Conservation (phyloP, 2,888 invertebrate species). For the Tipula unca region DNA sequence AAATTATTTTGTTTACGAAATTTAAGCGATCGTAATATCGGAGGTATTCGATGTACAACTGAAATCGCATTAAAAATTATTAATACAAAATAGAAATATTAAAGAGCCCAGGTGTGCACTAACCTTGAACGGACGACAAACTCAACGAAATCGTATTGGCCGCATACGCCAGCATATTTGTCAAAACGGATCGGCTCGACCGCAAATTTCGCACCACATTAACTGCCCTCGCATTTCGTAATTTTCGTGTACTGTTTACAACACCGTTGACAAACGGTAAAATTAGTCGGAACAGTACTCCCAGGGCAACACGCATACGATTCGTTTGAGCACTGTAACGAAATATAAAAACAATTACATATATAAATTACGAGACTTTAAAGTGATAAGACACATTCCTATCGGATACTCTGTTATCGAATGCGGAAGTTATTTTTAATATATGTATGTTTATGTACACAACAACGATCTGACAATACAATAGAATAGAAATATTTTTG, state of each 20-base stretch:
- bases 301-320: conserved; percentile 36
- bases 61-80: neutral
- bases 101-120: conserved; percentile 20
- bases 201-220: conserved; percentile 34
- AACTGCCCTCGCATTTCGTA: conserved; percentile 34
- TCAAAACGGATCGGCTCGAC: conserved; percentile 36
- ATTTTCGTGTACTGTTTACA: conserved; percentile 36
- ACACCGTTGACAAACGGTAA: conserved; percentile 38
- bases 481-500: no score
- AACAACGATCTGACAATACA: no score
- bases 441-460: neutral
- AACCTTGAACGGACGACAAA: conserved; percentile 40
- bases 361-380: neutral
- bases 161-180: conserved; percentile 39
- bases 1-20: neutral
- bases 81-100: neutral
- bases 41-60: conserved; percentile 25
- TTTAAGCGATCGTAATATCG: neutral
- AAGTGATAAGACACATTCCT: neutral
- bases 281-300: conserved; percentile 37
- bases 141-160: conserved; percentile 40
- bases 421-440: neutral
- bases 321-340: conserved; percentile 32
- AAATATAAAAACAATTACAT: neutral
- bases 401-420: neutral